phyloP scores from a whole-genome alignment of 2,888 invertebrate species.

The Antheraea yamamai region DNA sequence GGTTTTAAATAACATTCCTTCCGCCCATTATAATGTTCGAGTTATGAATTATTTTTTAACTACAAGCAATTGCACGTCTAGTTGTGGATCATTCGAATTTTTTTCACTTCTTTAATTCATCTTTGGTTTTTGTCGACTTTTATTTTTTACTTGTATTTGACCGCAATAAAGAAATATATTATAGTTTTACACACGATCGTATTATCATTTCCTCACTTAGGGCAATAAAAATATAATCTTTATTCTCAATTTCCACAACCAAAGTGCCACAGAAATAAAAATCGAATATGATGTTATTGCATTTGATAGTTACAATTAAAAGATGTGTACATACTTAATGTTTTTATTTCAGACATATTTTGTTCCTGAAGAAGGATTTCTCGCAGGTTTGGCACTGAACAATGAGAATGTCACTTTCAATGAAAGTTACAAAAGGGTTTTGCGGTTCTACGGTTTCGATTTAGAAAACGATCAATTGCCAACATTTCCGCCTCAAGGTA shows the following conservation, averaged over 20 bases:
- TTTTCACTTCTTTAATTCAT: background rate
- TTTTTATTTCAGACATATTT: constrained; percentile 87
- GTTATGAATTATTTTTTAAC: constrained; percentile 2
- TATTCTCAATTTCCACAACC: background rate
- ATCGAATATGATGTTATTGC: background rate
- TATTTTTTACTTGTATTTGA: background rate
- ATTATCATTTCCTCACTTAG: background rate
- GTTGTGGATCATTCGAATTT: background rate
- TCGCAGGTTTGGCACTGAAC: constrained; percentile 90
- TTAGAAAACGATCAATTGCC: constrained; percentile 76
- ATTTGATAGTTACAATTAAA: background rate
- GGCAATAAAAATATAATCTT: background rate
- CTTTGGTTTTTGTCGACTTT: background rate
- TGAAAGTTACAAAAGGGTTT: constrained; percentile 86
- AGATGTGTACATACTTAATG: background rate
- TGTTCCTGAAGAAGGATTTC: constrained; percentile 90
- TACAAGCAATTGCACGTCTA: background rate
- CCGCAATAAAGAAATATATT: background rate
- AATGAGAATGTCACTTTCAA: constrained; percentile 89
- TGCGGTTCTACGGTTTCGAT: constrained; percentile 92
- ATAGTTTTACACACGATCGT: background rate
- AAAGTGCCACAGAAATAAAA: background rate
- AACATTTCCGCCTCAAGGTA: constrained; percentile 45
- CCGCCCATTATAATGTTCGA: constrained; percentile 2
- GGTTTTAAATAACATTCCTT: constrained; percentile 9